These are phyloP conservation scores for Tupaia tana DNA, from an alignment of 2,113 vertebrate genomes.

Conservation along the genomic window DNA sequence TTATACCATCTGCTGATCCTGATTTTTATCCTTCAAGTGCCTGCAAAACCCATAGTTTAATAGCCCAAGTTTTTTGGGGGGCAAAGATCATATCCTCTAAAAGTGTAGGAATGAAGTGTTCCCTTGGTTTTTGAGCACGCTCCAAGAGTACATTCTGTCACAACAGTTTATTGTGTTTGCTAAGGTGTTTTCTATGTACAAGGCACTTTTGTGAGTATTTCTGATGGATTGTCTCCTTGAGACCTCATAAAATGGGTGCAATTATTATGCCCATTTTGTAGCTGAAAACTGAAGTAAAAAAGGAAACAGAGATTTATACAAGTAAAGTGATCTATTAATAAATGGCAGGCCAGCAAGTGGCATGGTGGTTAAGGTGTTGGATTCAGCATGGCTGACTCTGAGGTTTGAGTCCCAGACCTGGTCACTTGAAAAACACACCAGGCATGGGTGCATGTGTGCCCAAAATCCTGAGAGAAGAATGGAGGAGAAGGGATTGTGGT, in stretches of 20 bases:
- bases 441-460: too few species aligned
- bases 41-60: neutral
- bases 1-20: too few species aligned
- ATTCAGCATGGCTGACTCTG: too few species aligned
- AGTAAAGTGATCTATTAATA: neutral
- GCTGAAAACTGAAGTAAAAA: neutral
- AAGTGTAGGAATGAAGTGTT: neutral
- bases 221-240: neutral
- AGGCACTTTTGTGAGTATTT: neutral
- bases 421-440: too few species aligned
- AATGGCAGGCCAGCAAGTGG: too few species aligned
- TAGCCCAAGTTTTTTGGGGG: neutral
- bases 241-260: neutral
- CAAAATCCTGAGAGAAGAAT: too few species aligned
- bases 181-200: neutral
- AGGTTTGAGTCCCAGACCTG: too few species aligned
- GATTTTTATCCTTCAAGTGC: conserved; percentile 43
- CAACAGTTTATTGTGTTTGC: neutral
- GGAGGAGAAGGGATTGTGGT: too few species aligned
- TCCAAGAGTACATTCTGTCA: neutral
- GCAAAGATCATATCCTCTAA: neutral
- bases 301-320: neutral
- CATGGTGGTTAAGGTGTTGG: too few species aligned
- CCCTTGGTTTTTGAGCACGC: neutral
- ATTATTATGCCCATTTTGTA: neutral